Evolutionary conservation across 1,140 invertebrate species (phyloP), one percentile per base, ranked within the genome.

Genomic region (Zophobas morio): DNA sequence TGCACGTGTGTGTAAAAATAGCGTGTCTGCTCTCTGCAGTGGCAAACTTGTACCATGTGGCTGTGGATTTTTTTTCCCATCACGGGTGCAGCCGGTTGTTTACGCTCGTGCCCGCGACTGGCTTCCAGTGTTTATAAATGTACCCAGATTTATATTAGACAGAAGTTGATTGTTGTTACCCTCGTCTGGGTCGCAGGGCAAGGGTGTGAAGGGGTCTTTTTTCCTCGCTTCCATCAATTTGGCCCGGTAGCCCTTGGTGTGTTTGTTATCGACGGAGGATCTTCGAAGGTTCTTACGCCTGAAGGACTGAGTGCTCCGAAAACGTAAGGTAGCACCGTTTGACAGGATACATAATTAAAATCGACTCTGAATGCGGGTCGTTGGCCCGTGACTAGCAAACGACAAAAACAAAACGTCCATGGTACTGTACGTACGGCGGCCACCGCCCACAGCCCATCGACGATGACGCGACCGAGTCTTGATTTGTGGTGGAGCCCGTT

Each of bases 81-180:
- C 39, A 40, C 32, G 54, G 34, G 54, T 57, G 54, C 54, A 57
- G 54, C 34, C 60, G 42, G 37, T 66, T 66, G 60, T 66, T 66
- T 66, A 66, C 60, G 60, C 60, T 66, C 60, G 60, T 66, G 60
- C 60, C 36, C 60, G 37, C 8, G 60, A 66, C 60, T 39, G 60
- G 60, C 60, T 66, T 39, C 60, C 39, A 40, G 60, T 66, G 60
- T 66, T 66, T 66, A 66, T 66, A 51, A 51, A 51, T 51, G 49
- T 51, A 51, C 49, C 49, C 49, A 51, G 49, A 51, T 51, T 51
- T 51, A 51, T 51, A 51, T 51, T 51, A 51, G 49, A 51, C 49
- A 51, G 49, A 51, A 51, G 49, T 51, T 20, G 49, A 51, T 51
- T 51, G 49, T 51, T 51, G 49, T 51, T 51, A 51, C 49, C 49